Conservation (phyloP, 2,113 vertebrate genomes). For the Octodon degus region DNA sequence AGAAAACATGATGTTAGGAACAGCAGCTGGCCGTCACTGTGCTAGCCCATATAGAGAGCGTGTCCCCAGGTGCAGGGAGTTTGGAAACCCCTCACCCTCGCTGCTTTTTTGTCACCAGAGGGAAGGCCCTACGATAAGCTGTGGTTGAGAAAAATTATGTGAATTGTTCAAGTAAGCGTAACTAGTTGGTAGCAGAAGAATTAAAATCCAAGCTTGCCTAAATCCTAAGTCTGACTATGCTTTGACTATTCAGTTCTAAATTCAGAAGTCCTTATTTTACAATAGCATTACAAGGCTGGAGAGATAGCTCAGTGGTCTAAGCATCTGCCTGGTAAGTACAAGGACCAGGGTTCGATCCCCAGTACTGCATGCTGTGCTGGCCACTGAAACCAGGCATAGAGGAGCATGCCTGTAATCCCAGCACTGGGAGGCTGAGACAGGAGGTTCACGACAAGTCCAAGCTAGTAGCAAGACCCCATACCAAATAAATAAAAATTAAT, state of each 20-base stretch:
- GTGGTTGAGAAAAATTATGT: not conserved
- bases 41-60: not conserved
- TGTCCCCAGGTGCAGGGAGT: not conserved
- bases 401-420: too few species aligned
- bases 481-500: too few species aligned
- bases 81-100: not conserved
- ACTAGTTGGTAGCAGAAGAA: not conserved
- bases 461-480: too few species aligned
- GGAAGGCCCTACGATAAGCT: not conserved
- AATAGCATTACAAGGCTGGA: not conserved
- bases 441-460: too few species aligned
- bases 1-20: not conserved
- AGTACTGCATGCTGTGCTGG: too few species aligned
- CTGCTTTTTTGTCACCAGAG: not conserved
- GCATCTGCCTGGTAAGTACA: too few species aligned
- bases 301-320: too few species aligned
- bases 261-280: constrained; percentile 59
- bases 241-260: not conserved
- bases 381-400: too few species aligned
- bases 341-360: too few species aligned
- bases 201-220: constrained; percentile 35
- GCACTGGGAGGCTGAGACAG: too few species aligned
- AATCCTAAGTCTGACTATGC: not conserved
- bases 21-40: not conserved
- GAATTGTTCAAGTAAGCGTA: not conserved